phyloP scores from a whole-genome alignment of 2,888 invertebrate genomes.

The Hirtodrosophila trivittata region DNA sequence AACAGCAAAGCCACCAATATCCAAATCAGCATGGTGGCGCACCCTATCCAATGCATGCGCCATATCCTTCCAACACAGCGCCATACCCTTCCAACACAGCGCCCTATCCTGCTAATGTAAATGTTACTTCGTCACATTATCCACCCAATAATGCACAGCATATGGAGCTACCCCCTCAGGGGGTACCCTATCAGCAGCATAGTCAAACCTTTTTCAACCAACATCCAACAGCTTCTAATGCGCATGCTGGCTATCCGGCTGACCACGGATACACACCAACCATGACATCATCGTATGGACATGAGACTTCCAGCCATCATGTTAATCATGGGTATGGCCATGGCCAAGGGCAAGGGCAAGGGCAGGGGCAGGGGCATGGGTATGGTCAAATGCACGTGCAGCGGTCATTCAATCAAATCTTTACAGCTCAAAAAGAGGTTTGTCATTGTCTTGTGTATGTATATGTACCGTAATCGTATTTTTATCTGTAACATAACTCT shows the following conservation, averaged over 20 bases:
- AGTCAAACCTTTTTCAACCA: conserved; percentile 34
- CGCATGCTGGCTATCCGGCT: conserved; percentile 60
- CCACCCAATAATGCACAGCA: conserved; percentile 17
- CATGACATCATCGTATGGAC: conserved; percentile 57
- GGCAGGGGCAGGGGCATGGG: conserved; percentile 21
- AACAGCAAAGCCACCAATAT: conserved; percentile 48
- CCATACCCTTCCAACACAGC: conserved; percentile 67
- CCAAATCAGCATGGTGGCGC: conserved; percentile 43
- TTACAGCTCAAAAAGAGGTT: conserved; percentile 80
- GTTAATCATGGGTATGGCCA: conserved; percentile 69
- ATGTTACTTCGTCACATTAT: conserved; percentile 37
- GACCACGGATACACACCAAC: conserved; percentile 71
- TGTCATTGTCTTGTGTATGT: conserved; percentile 60
- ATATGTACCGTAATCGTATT: conserved; percentile 4
- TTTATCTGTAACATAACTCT: background rate
- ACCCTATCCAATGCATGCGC: conserved; percentile 60
- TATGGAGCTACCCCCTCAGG: conserved; percentile 11
- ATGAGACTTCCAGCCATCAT: conserved; percentile 65
- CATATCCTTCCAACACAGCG: conserved; percentile 44
- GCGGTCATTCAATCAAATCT: conserved; percentile 46
- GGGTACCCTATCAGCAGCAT: conserved; percentile 41
- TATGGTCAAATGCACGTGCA: conserved; percentile 48
- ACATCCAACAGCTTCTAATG: conserved; percentile 31
- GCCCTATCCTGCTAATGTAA: too few species aligned
- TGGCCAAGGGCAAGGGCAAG: conserved; percentile 11